Conservation (phyloP, 2,113 vertebrate genomes). For the Dolichallabes microphthalmus region DNA sequence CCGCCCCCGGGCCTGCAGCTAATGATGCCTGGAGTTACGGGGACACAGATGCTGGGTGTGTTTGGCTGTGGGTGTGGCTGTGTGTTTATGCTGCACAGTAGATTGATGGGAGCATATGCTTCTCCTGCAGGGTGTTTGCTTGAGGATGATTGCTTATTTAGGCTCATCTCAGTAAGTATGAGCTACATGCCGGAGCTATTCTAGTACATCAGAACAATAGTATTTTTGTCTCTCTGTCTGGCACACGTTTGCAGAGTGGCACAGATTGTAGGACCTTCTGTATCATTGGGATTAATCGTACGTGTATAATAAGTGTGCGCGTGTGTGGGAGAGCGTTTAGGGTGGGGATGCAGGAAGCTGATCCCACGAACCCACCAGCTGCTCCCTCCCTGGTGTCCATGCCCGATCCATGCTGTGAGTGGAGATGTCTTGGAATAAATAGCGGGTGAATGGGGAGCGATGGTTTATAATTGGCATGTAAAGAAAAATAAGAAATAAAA, state of each 20-base stretch:
- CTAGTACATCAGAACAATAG: background rate
- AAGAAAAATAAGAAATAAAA: no score
- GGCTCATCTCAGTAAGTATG: background rate
- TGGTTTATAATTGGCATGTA: no score
- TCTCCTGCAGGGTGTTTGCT: constrained; percentile 27
- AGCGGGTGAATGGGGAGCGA: background rate
- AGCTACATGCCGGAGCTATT: background rate
- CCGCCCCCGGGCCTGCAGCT: constrained; percentile 60
- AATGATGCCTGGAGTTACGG: constrained; percentile 65
- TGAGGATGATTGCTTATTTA: constrained; percentile 28
- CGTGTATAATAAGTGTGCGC: constrained; percentile 51
- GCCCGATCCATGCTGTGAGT: background rate
- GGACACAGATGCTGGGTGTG: constrained; percentile 57
- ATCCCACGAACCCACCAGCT: constrained; percentile 60
- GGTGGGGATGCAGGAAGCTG: constrained; percentile 47
- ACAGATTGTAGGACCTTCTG: constrained; percentile 50
- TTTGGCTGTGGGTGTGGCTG: constrained; percentile 28
- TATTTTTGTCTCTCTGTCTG: constrained; percentile 42
- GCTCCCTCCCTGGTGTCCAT: constrained; percentile 34
- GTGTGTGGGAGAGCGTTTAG: constrained; percentile 36
- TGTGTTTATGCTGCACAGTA: constrained; percentile 27
- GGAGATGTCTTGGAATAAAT: background rate
- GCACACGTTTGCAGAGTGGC: constrained; percentile 26
- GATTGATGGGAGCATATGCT: constrained; percentile 34
- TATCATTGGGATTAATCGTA: constrained; percentile 67